These are phyloP conservation scores for Eupsilia transversa DNA, from an alignment of 2,888 invertebrate genomes.

Conservation along the genomic window DNA sequence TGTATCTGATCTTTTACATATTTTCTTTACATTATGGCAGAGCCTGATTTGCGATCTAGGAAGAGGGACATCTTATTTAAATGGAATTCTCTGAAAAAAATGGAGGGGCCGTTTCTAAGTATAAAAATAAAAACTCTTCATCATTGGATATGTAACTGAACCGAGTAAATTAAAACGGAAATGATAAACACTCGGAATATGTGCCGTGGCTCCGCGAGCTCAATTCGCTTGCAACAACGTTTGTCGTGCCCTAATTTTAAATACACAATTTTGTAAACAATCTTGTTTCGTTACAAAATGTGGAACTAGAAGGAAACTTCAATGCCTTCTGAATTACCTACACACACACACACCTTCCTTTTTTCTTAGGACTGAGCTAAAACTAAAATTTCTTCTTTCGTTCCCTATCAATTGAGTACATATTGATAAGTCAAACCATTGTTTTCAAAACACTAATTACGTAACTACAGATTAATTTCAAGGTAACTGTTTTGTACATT, in stretches of 20 bases:
- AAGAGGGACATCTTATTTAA: neutral
- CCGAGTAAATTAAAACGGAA: slow-evolving; percentile 47
- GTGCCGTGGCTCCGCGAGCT: slow-evolving; percentile 15
- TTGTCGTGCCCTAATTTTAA: slow-evolving; percentile 33
- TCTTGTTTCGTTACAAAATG: neutral
- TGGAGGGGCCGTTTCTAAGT: neutral
- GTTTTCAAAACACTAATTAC: slow-evolving; percentile 12
- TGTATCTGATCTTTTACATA: neutral
- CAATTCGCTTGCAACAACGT: slow-evolving; percentile 19
- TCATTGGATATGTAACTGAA: neutral
- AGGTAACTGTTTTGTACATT: slow-evolving; percentile 14
- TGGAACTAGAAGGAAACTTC: neutral
- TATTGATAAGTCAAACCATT: neutral
- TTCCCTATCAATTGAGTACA: neutral
- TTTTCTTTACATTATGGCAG: neutral
- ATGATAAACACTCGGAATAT: slow-evolving; percentile 39
- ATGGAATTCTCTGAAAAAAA: slow-evolving; percentile 1
- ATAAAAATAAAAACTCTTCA: slow-evolving; percentile 21
- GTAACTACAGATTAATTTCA: neutral
- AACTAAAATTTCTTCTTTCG: too few relatives aligned
- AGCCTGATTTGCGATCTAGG: neutral
- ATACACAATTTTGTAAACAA: neutral
- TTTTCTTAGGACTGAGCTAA: neutral
- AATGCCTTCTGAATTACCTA: neutral
- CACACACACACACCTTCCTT: neutral